A percentile compares a stretch with the other conserved stretches of the same genome.
Conservation (phyloP, 2,888 invertebrate genomes). For the Microctonus hyperodae region DNA sequence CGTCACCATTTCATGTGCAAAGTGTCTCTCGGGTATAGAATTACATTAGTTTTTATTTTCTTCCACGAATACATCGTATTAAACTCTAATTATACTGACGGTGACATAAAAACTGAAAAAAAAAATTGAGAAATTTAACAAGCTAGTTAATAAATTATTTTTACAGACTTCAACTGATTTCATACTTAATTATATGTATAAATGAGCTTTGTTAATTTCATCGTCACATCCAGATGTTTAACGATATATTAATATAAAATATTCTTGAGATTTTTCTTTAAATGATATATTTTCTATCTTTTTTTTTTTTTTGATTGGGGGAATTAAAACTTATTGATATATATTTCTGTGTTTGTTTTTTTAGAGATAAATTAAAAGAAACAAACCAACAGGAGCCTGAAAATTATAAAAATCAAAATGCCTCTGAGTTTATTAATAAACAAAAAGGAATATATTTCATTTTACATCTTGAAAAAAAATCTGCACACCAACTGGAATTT, state of each 20-base stretch:
- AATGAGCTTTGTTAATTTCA: slow-evolving; percentile 6
- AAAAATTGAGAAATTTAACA: slow-evolving; percentile 4
- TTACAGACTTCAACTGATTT: background rate
- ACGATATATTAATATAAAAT: background rate
- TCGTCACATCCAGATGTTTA: background rate
- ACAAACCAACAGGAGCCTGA: no score
- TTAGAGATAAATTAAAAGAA: no score
- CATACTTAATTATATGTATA: background rate
- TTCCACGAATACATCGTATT: background rate
- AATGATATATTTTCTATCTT: no score
- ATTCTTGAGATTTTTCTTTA: no score
- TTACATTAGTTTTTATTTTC: background rate
- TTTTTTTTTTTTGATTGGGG: no score
- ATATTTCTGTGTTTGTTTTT: no score
- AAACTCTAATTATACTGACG: background rate
- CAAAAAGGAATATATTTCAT: no score
- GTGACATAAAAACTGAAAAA: background rate
- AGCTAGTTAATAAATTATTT: slow-evolving; percentile 4
- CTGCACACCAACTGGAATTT: background rate
- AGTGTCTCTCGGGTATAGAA: background rate
- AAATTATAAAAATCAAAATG: no score
- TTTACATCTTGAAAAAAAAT: background rate
- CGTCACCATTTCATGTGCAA: background rate
- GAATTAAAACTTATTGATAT: no score
- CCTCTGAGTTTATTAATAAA: no score